Percentiles rank a stretch among this genome's conserved stretches.
These are phyloP conservation scores for Aspiorhynchus laticeps DNA, from an alignment of 2,113 vertebrate genomes.

Conservation along the genomic window DNA sequence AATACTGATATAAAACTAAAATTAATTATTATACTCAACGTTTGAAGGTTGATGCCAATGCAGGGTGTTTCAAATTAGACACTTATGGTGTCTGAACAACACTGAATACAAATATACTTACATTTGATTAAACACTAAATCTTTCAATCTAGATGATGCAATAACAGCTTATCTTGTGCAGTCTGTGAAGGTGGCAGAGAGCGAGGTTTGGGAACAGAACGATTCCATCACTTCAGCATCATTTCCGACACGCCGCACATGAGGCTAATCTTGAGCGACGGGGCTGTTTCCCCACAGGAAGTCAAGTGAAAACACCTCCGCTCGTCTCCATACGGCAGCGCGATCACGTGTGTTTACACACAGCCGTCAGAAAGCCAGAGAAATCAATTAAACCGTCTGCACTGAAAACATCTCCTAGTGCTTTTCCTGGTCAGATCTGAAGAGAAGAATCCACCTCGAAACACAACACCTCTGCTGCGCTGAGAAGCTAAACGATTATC, in stretches of 20 bases:
- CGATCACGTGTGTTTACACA: neutral
- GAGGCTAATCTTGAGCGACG: conserved; percentile 22
- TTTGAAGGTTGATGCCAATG: too few relatives aligned
- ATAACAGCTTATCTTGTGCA: neutral
- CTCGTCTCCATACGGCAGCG: neutral
- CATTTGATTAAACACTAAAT: neutral
- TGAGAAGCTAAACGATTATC: neutral
- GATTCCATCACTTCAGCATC: neutral
- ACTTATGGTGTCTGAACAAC: neutral
- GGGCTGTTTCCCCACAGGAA: neutral
- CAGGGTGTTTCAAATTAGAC: neutral
- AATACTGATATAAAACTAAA: neutral
- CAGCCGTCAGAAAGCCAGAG: neutral
- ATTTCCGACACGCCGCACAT: neutral
- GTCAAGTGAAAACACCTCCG: conserved; percentile 2
- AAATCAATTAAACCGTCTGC: neutral
- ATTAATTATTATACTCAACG: too few relatives aligned
- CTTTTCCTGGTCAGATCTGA: neutral
- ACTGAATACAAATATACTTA: neutral
- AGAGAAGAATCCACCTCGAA: neutral
- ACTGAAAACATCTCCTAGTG: neutral
- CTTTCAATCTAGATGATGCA: neutral
- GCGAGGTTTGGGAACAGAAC: neutral
- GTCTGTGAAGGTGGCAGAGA: neutral
- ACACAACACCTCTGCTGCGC: neutral